Base-by-base conservation (phyloP, 2,797 vertebrate genomes). In the Myotis planiceps region DNA sequence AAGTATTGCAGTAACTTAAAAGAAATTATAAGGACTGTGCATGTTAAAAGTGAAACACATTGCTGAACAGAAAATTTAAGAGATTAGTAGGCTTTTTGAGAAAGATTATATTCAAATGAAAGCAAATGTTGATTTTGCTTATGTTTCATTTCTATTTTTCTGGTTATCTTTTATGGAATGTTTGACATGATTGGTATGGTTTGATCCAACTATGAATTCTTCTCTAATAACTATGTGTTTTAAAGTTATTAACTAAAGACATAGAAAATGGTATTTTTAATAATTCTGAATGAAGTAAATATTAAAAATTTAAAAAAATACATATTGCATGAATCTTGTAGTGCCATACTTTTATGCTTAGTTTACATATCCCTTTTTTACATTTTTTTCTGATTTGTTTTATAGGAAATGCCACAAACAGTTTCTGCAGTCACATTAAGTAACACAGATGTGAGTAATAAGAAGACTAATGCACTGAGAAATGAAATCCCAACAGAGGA, bases 331-430 rank as follows among this genome's bases (percentile, higher is more conserved):
- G 2, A 10, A 95, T 88, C 68, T 92, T 93, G 0, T 49, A 81
- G 12, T 92, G 94, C 93, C 16, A 34, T 58, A 5, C 21, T 79
- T 69, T 93, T 93, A 78, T 75, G 15, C 34, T 85, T 75, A 85
- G 37, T 78, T 78, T 78, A 42, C 63, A 10, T 72, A 49, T 91
- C 72, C 55, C 34, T 75, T 91, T 91, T 93, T 53, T 3, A 87
- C 89, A 69, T 94, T 97, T 68, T 84, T 94, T 71, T 95, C 69
- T 91, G 32, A 53, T 96, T 98, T 98, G 25, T 97, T 96, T 96
- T 96, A 68, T 92, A 98, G 98, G 96, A 88, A 97, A 58, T 94
- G 37, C 94, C 90, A 94, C 96, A 96, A 76, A 97, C 97, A 92
- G 94, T 60, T 96, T 92, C 95, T 97, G 49, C 96, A 81, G n/a